phyloP scores from a whole-genome alignment of 2,113 vertebrate species.

The Vulpes ferrilata region DNA sequence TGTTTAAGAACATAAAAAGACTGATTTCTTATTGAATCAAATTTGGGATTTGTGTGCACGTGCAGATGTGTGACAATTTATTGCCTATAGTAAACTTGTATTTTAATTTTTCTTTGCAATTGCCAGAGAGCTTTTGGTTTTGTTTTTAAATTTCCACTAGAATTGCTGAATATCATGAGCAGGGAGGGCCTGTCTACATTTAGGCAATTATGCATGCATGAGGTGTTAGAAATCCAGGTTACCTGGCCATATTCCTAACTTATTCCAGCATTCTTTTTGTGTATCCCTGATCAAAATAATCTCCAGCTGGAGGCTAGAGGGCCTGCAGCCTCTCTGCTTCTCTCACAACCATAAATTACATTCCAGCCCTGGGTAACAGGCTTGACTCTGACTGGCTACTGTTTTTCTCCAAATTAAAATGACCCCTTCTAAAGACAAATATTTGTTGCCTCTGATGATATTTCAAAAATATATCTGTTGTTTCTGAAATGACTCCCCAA shows the following conservation, averaged over 20 bases:
- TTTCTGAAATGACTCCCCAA: neutral
- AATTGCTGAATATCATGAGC: neutral
- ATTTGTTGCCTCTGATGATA: neutral
- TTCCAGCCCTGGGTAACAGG: neutral
- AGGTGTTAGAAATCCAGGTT: neutral
- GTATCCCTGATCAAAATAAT: neutral
- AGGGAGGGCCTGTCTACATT: neutral
- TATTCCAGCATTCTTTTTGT: neutral
- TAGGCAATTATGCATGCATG: neutral
- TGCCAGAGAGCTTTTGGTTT: neutral
- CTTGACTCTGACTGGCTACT: neutral
- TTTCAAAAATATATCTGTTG: neutral
- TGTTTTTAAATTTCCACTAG: neutral
- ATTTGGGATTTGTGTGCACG: neutral
- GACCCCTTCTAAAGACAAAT: neutral
- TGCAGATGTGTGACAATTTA: neutral
- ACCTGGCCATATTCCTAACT: neutral
- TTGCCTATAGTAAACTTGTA: neutral
- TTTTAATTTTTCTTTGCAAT: neutral
- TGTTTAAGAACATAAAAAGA: neutral
- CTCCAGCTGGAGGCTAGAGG: too few species aligned
- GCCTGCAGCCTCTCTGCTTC: neutral
- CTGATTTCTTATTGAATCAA: neutral
- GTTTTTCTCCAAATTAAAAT: neutral
- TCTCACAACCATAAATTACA: neutral